These are phyloP conservation scores for Arctocebus calabarensis DNA, from an alignment of 2,797 vertebrate species.

Conservation along the genomic window DNA sequence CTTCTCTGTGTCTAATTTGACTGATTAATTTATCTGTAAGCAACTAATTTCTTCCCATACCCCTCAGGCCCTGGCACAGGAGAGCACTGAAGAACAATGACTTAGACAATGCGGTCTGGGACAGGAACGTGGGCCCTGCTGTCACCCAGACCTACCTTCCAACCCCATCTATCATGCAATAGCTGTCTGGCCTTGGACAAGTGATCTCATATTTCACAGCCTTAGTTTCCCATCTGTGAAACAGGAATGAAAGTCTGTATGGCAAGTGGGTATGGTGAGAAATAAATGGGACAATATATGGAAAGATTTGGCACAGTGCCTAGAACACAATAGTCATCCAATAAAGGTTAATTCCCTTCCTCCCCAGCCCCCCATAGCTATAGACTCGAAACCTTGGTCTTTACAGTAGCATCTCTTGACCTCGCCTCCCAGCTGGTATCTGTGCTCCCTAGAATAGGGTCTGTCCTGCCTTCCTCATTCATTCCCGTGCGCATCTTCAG, in stretches of 20 bases:
- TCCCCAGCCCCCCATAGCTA: accelerated
- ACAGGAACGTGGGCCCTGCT: not conserved
- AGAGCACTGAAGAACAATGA: not conserved
- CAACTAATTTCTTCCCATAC: not conserved
- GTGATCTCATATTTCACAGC: not conserved
- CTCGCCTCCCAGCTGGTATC: not conserved
- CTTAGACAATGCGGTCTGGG: not conserved
- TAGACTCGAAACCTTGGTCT: not conserved
- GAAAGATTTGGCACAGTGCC: not conserved
- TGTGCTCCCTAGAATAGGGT: not conserved
- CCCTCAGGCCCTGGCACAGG: not conserved
- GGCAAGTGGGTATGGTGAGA: not conserved
- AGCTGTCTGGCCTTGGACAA: not conserved
- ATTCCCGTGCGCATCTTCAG: not conserved
- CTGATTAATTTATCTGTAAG: not conserved
- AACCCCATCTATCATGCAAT: not conserved
- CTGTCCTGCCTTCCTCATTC: not conserved
- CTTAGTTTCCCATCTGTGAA: not conserved
- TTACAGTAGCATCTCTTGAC: not conserved
- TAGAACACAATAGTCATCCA: not conserved
- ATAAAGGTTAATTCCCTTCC: not conserved
- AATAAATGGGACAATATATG: not conserved
- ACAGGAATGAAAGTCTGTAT: not conserved
- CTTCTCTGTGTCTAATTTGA: not conserved
- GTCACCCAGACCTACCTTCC: not conserved